Percentiles rank a stretch among this genome's conserved stretches.
Evolutionary conservation across 2,113 vertebrate genomes (phyloP).

Genomic region (Steatornis caripensis): DNA sequence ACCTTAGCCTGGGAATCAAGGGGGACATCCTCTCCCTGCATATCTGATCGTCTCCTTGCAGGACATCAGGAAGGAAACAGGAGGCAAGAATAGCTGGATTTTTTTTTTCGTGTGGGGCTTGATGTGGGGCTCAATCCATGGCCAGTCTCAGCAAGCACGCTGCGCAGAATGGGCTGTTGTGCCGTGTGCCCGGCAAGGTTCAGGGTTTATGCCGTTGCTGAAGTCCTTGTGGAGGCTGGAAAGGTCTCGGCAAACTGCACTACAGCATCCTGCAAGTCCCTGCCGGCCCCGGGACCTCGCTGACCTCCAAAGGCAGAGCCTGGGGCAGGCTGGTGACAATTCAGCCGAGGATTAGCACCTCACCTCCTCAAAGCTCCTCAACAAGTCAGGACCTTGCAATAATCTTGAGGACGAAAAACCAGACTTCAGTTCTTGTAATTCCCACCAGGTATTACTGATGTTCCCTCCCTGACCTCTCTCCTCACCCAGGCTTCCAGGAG

Average conservation of each 20-base stretch:
- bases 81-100: neutral
- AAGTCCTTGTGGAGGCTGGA: neutral
- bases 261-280: neutral
- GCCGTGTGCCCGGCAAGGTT: neutral
- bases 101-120: neutral
- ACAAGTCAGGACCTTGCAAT: neutral
- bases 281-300: neutral
- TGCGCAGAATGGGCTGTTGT: rapidly evolving
- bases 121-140: neutral
- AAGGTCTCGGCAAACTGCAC: neutral
- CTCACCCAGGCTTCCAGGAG: neutral
- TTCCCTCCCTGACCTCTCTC: neutral
- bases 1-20: neutral
- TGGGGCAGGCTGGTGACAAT: neutral
- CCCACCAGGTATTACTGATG: neutral
- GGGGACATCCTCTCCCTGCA: neutral
- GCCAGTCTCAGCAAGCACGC: neutral
- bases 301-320: neutral
- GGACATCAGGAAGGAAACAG: neutral
- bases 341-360: neutral
- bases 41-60: neutral
- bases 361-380: neutral
- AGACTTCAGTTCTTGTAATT: neutral
- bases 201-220: neutral
- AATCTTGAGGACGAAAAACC: neutral